phyloP scores from a whole-genome alignment of 2,797 vertebrate genomes.

The Scarus forsteni region DNA sequence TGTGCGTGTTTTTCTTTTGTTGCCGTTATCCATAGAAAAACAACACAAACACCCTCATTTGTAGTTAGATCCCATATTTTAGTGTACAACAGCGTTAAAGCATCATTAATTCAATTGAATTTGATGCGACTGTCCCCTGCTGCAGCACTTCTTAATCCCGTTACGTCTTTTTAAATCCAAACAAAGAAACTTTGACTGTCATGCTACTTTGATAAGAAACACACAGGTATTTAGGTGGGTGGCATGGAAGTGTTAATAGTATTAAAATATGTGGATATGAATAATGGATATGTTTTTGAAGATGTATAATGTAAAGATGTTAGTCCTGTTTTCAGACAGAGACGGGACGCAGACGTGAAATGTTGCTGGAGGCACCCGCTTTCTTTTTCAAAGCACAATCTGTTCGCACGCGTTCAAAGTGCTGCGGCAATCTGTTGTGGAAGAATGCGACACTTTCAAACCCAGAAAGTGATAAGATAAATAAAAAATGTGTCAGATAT shows the following conservation, averaged over 20 bases:
- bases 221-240: slow-evolving; percentile 87
- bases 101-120: slow-evolving; percentile 30
- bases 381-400: slow-evolving; percentile 81
- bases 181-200: slow-evolving; percentile 41
- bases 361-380: slow-evolving; percentile 70
- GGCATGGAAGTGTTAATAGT: slow-evolving; percentile 84
- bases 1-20: slow-evolving; percentile 26
- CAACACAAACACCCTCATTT: slow-evolving; percentile 29
- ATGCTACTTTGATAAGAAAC: slow-evolving; percentile 70
- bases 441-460: slow-evolving; percentile 64
- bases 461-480: slow-evolving; percentile 70
- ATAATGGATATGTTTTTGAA: slow-evolving; percentile 93
- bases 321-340: slow-evolving; percentile 86
- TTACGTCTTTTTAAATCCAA: slow-evolving; percentile 33
- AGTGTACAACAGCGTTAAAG: background rate
- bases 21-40: slow-evolving; percentile 22
- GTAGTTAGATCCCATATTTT: slow-evolving; percentile 17
- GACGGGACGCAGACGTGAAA: slow-evolving; percentile 79
- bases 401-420: slow-evolving; percentile 78
- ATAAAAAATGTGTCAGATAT: slow-evolving; percentile 76
- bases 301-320: slow-evolving; percentile 91
- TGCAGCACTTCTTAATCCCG: slow-evolving; percentile 30
- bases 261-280: slow-evolving; percentile 87
- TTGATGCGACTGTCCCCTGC: slow-evolving; percentile 18
- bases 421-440: slow-evolving; percentile 79